phyloP scores from a whole-genome alignment of 1,140 invertebrate species.

The Oncopeltus fasciatus region DNA sequence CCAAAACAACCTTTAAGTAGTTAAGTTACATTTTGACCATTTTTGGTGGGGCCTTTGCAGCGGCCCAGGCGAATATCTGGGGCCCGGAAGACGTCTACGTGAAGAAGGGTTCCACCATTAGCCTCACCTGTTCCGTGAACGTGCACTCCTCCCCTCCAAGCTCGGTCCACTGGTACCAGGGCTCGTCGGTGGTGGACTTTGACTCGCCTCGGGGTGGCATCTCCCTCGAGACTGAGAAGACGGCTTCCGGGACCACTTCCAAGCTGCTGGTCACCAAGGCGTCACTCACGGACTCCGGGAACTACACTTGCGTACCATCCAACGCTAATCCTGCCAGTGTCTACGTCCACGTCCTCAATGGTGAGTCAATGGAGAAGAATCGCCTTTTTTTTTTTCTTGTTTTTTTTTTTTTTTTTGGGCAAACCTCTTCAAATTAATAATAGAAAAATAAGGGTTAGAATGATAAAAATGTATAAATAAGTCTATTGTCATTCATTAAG shows the following conservation, averaged over 20 bases:
- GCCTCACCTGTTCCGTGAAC: slow-evolving; percentile 73
- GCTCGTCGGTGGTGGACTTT: slow-evolving; percentile 63
- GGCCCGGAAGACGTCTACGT: slow-evolving; percentile 77
- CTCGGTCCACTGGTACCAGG: slow-evolving; percentile 67
- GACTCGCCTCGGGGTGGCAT: slow-evolving; percentile 71
- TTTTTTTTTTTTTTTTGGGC: background rate
- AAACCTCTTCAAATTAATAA: background rate
- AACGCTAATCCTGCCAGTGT: slow-evolving; percentile 76
- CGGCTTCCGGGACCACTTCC: slow-evolving; percentile 71
- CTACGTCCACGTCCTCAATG: slow-evolving; percentile 77
- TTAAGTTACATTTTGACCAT: no score
- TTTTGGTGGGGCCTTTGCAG: slow-evolving; percentile 33
- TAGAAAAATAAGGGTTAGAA: background rate
- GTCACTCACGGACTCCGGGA: slow-evolving; percentile 68
- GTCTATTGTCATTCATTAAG: background rate
- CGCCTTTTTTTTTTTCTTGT: no score
- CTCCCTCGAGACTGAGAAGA: slow-evolving; percentile 80
- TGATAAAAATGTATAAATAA: background rate
- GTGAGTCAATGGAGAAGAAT: no score
- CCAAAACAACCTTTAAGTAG: no score
- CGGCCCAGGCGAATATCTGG: slow-evolving; percentile 69
- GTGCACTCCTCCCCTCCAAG: slow-evolving; percentile 69
- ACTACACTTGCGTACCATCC: slow-evolving; percentile 74
- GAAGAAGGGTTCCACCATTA: slow-evolving; percentile 80
- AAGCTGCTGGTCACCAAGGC: slow-evolving; percentile 78